Evolutionary conservation across 2,113 vertebrate genomes (phyloP).

Genomic region (Tor tambroides): DNA sequence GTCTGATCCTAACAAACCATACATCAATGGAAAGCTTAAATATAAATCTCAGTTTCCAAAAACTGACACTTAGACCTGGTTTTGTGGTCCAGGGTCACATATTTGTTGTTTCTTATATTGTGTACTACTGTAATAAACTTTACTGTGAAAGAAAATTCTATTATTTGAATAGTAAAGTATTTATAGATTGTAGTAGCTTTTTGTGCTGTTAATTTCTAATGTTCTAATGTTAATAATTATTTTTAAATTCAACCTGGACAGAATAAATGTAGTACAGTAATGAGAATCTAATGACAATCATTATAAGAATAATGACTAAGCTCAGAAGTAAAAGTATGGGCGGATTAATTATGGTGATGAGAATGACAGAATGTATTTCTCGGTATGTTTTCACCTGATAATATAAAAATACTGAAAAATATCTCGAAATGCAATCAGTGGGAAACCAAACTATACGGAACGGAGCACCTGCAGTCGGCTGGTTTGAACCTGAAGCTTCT

Average conservation of each 20-base stretch:
- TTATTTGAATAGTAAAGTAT: background rate
- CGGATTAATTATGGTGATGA: background rate
- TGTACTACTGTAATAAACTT: no score
- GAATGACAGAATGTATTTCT: background rate
- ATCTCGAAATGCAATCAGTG: background rate
- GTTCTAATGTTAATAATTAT: background rate
- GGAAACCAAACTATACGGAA: background rate
- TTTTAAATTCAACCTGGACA: background rate
- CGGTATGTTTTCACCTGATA: background rate
- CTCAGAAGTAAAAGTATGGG: background rate
- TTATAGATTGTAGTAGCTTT: background rate
- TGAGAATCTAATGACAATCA: constrained; percentile 27
- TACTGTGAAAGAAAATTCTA: background rate
- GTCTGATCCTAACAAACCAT: no score
- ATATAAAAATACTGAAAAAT: background rate
- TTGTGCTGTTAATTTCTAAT: background rate
- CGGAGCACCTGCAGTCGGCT: constrained; percentile 28
- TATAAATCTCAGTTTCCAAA: no score
- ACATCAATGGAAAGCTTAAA: no score
- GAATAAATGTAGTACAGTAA: background rate
- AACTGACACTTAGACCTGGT: no score
- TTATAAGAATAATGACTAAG: constrained; percentile 2
- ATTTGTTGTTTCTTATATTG: no score
- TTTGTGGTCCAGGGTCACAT: no score
- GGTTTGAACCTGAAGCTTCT: constrained; percentile 39